Conservation (phyloP, 1,140 invertebrate species). For the Drosophila rhopaloa region DNA sequence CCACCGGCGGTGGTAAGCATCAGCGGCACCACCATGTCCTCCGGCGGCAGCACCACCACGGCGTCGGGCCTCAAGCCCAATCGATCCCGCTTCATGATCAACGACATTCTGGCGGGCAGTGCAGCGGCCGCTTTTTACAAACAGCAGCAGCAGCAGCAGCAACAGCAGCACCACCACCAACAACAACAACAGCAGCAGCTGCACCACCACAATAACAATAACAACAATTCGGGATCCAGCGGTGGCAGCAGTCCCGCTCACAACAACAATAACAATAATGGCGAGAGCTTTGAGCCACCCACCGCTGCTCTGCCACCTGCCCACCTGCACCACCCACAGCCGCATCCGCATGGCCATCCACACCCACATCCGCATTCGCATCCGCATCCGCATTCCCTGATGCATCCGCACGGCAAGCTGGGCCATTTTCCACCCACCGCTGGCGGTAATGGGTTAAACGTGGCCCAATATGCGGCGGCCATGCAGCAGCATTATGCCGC, state of each 20-base stretch:
- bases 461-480: constrained; percentile 78
- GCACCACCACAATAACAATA: constrained; percentile 48
- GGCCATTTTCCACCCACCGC: constrained; percentile 22
- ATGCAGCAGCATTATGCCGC: constrained; percentile 81
- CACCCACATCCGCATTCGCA: constrained; percentile 40
- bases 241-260: constrained; percentile 44
- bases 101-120: constrained; percentile 89
- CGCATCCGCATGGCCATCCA: constrained; percentile 24
- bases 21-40: constrained; percentile 17
- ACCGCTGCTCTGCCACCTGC: constrained; percentile 12
- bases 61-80: constrained; percentile 87
- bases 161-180: constrained; percentile 64
- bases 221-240: constrained; percentile 32
- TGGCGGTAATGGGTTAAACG: constrained; percentile 70
- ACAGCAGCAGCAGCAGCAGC: constrained; percentile 73
- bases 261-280: constrained; percentile 31
- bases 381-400: constrained; percentile 44
- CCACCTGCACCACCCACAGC: constrained; percentile 40
- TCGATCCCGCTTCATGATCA: constrained; percentile 92
- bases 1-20: constrained; percentile 34
- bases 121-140: constrained; percentile 80
- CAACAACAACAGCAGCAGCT: constrained; percentile 54
- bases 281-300: constrained; percentile 45
- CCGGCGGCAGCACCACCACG: constrained; percentile 42
- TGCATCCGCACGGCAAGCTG: constrained; percentile 49